Base-by-base conservation (phyloP, 2,113 vertebrate genomes). In the Eurypyga helias region DNA sequence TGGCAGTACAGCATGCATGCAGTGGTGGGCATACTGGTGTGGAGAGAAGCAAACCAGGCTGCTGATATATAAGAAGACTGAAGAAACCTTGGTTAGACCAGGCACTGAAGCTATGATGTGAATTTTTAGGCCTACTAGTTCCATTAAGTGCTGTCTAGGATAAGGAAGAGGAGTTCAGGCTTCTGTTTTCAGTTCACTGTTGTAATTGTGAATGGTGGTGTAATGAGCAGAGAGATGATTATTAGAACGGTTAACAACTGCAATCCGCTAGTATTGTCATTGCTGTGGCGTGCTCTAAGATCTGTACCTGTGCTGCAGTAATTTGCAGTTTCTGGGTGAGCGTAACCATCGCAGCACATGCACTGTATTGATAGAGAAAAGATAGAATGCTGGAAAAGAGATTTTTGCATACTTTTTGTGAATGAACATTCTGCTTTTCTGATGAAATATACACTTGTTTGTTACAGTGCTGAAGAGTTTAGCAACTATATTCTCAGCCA, bases 141-240 rank as follows among this genome's bases (percentile, higher is more conserved):
- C 41, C 51, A 29, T 25, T 21, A 21, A 18, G 8, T 10, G 19
- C 13, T 75, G 46, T 13, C 51, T 57, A 83, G 34, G 20, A 18
- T 62, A 14, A 41, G 52, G 38, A 48, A 31, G 25, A 11, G 28
- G 12, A 24, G 38, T 36, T 46, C 8, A 25, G 9, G 18, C 28
- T 86, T 69, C 51, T 83, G 60, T 20, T 85, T 60, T 57, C 29
- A 52, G 6, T 46, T 55, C 9, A 13, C 6, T 58, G 33, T 77
- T 54, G 29, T 81, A 29, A 36, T 43, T 2, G 0, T 64, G 76
- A 52, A 45, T 0, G 2, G 24, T 23, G 17, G 23, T 0, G 0
- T 36, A 18, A 38, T 31, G 57, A 20, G 25, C 43, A 69, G 49
- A 5, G 33, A 64, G 15, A 23, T 62, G 31, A 55, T 62, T 41